Conservation (phyloP, 2,113 vertebrate species). For the Buteo buteo region DNA sequence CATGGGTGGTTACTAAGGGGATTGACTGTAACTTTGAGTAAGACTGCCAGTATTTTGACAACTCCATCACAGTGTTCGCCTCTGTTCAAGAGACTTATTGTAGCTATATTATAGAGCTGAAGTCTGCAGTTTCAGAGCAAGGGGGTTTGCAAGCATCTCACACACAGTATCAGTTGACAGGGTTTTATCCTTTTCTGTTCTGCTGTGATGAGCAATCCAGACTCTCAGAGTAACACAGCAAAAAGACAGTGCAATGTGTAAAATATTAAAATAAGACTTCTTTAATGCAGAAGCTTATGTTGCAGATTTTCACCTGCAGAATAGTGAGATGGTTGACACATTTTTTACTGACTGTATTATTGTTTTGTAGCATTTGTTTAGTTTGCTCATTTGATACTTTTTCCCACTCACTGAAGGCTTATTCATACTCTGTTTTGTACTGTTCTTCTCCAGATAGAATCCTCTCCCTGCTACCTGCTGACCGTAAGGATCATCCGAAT, state of each 20-base stretch:
- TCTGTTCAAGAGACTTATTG: background rate
- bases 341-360: background rate
- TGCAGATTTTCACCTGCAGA: background rate
- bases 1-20: background rate
- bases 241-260: background rate
- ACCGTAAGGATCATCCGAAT: conserved; percentile 70
- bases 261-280: background rate
- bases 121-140: background rate
- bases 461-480: conserved; percentile 69
- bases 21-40: background rate
- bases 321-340: background rate
- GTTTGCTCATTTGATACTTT: background rate
- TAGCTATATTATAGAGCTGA: background rate
- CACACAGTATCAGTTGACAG: background rate
- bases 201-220: background rate
- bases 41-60: background rate
- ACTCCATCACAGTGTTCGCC: background rate
- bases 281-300: background rate
- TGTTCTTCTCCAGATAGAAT: conserved; percentile 32
- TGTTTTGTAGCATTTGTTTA: background rate
- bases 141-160: background rate
- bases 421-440: background rate
- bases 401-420: background rate
- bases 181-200: background rate
- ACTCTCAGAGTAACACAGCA: background rate